phyloP scores from a whole-genome alignment of 2,888 invertebrate genomes.

The Ypsolopha scabrella region DNA sequence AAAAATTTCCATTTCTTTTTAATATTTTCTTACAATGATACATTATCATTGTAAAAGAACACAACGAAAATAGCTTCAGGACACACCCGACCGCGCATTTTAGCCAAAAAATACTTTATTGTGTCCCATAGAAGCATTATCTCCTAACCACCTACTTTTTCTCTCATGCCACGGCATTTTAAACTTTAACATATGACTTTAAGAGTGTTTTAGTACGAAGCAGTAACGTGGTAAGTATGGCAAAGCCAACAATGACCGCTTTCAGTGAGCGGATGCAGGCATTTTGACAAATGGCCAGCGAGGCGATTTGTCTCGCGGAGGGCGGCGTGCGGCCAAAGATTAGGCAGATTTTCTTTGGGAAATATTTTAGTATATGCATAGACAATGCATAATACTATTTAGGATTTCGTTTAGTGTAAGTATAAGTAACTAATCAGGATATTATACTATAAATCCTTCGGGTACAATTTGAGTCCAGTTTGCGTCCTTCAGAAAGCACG shows the following conservation, averaged over 20 bases:
- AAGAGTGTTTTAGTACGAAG: conserved; percentile 13
- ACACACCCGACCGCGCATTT: conserved; percentile 22
- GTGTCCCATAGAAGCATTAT: conserved; percentile 27
- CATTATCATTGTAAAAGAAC: conserved; percentile 9
- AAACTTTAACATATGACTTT: conserved; percentile 21
- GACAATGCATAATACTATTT: too few species aligned
- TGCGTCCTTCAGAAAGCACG: too few species aligned
- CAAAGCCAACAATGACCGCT: conserved; percentile 46
- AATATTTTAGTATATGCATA: too few species aligned
- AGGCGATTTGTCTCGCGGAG: conserved; percentile 64
- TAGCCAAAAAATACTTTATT: conserved; percentile 24
- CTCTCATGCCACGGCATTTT: conserved; percentile 16
- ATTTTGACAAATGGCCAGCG: conserved; percentile 68
- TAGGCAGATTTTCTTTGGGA: conserved; percentile 10
- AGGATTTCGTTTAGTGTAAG: too few species aligned
- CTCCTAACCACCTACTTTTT: conserved; percentile 4
- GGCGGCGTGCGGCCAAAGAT: conserved; percentile 45
- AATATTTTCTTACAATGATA: too few species aligned
- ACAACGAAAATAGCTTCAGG: conserved; percentile 16
- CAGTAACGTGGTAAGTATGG: conserved; percentile 16
- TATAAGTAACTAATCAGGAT: too few species aligned
- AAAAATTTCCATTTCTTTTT: too few species aligned
- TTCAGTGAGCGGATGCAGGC: conserved; percentile 64
- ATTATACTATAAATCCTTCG: too few species aligned
- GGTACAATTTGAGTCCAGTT: too few species aligned